Evolutionary conservation across 2,797 vertebrate genomes (phyloP), one percentile per base, ranked within the genome.

Genomic region (Ciconia nigra): DNA sequence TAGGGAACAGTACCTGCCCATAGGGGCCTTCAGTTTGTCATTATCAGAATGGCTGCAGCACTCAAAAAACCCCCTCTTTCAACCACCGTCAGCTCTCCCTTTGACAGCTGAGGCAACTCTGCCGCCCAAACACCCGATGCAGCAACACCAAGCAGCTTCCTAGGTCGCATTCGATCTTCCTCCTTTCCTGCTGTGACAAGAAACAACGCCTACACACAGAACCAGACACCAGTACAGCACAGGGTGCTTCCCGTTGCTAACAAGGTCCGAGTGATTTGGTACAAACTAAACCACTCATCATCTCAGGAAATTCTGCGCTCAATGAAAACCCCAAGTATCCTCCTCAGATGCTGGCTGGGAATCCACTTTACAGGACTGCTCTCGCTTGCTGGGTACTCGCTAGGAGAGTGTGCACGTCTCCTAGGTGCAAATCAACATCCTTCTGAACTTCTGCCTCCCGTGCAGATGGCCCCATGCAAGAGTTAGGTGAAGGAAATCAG

Each of bases 381-480:
- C 24, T 41, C 0, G 9, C 49, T 12, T 20, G 31, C 47, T 25
- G 42, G 26, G 24, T 7, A 5, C 70, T 73, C 3, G 0, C 51
- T 11, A 6, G 15, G 61, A 57, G 46, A 9, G 41, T 0, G 2
- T 14, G 9, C 2, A 2, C 1, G 2, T 14, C 52, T 58, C 73
- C 51, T 8, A 14, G 31, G 42, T 6, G 47, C 39, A 37, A 20
- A 54, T 3, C 54, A 63, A 10, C 19, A 11, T 7, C 59, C 55
- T 19, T 6, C 74, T 0, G 13, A 72, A 7, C 7, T 15, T 8
- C 24, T 13, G n/a, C 69, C 33, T 42, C 21, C 47, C 65, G 17
- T 4, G 2, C 20, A 41, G 72, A 33, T 0, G 16, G 10, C 29
- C 59, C 61, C 6, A 0, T 0, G 13, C 37, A 25, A 39, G 39